Evolutionary conservation across 2,888 invertebrate genomes (phyloP), one percentile per base, ranked within the genome.

Genomic region (Marasmarcha lunaedactyla): DNA sequence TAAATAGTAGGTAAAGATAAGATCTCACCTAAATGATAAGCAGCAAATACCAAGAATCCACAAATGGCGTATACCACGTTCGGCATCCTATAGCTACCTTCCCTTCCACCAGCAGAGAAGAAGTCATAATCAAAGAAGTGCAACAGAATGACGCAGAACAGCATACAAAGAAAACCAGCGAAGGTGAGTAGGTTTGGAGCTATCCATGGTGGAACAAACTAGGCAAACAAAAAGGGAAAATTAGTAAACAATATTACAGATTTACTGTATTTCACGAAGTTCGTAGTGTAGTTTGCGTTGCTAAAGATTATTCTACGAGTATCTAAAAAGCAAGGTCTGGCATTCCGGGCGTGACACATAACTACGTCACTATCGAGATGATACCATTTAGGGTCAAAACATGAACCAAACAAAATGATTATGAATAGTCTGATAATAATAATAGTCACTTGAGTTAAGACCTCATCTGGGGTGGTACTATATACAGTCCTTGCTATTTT

Each of bases 151-250:
- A 94, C 94, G 60, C 92, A 93, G 15, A 88, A 70, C 39, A 95
- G 89, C 46, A 97, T 94, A 65, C 97, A 90, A 35, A 97, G 76
- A 69, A 98, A 98, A n/a, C 99, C 99, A 39, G 88, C 86, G 64
- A 99, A 94, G 6, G 99, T 99, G 43, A 99, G 84, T 40, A 97
- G 74, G 71, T 99, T 99, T 36, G 99, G 99, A 1, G 99, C 98
- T 52, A 99, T 83, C 91, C 94, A 96, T 84, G 85, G 89, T 46
- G 99, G 99, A 67, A 94, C 90, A 49, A 91, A 88, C 97, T 98
- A 84, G 20, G 20, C 3, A 20, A 20, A 20, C 20, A 20, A 7
- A 20, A n/a, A n/a, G n/a, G n/a, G n/a, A n/a, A n/a, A 20, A 20
- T 20, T 5, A 20, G 7, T 20, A 20, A 20, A 20, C 20, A 60